Base-by-base conservation (phyloP, 53 echinoderm and acorn worm species). In the Astropecten irregularis region DNA sequence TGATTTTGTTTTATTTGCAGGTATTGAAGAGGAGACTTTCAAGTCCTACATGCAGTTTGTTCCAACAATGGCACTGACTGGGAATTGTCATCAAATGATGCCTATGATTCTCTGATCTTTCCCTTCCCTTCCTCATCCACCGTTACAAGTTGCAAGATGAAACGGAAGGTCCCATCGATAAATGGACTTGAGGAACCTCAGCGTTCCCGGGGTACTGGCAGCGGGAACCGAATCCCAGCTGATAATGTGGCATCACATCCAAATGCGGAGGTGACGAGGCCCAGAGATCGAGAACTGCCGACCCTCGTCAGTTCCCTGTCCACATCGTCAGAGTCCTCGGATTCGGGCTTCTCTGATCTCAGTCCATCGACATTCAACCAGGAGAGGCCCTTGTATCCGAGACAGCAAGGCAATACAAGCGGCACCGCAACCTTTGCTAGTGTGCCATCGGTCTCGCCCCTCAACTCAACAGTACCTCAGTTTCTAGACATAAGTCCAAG, bases 281-380 rank as follows among this genome's bases (percentile, higher is more conserved):
- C 22, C 21, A 42, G 79, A 48, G 79, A 79, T 31, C 60, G 79
- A 1, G 61, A 61, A 18, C 34, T 79, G 16, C 79, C 79, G n/a
- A 30, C 48, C 2, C 79, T 79, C 2, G 79, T 79, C 48, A 46
- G 61, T 9, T 79, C 79, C 31, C 47, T 79, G 15, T 79, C 79
- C 3, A 56, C 79, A 3, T 79, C 79, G 2, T 79, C 79, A 1
- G 79, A 79, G 18, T 79, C 79, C 1, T 79, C 79, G 10, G 79
- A 79, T 47, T 79, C 79, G 11, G 79, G 79, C 56, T 79, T 79
- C 62, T 79, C 79, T 0, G 79, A 79, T 31, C 79, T 79, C 46
- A 61, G 79, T 25, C 79, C 79, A 31, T 79, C 79, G 15, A 44
- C 61, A 19, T 79, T 61, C 40, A 23, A 29, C 9, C 79, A 39